Evolutionary conservation across 2,797 vertebrate species (phyloP).

Genomic region (Petrocephalus sullivani): DNA sequence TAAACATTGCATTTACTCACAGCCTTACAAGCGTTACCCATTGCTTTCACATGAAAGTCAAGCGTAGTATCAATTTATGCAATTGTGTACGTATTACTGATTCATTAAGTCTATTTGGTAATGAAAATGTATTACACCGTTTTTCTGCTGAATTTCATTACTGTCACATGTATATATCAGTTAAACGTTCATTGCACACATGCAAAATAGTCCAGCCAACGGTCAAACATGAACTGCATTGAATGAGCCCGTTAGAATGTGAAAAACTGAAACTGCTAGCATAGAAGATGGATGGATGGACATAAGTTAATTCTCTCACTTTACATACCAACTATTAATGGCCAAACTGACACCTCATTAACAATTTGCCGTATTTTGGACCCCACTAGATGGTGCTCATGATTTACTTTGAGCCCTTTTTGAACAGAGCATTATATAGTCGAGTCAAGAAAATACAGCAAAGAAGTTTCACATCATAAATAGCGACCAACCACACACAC

Average conservation of each 20-base stretch:
- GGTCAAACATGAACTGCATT: neutral
- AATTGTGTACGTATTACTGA: neutral
- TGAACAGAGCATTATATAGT: neutral
- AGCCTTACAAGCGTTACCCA: neutral
- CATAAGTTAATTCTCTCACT: neutral
- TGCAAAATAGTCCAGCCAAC: neutral
- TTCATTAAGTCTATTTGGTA: neutral
- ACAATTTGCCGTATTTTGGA: neutral
- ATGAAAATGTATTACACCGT: neutral
- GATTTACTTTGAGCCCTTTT: neutral
- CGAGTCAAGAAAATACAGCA: neutral
- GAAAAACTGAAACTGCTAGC: neutral
- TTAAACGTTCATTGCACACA: neutral
- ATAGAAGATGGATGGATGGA: neutral
- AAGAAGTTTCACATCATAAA: neutral
- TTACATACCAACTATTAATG: neutral
- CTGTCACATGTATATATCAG: neutral
- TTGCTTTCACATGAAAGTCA: neutral
- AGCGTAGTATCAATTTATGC: neutral
- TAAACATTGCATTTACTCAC: neutral
- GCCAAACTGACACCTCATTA: neutral
- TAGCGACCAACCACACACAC: neutral
- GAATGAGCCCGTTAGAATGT: neutral
- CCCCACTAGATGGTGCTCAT: neutral
- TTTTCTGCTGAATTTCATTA: neutral